Evolutionary conservation across 1,140 invertebrate species (phyloP), one percentile per base, ranked within the genome.

Genomic region (Ganaspis sp.): DNA sequence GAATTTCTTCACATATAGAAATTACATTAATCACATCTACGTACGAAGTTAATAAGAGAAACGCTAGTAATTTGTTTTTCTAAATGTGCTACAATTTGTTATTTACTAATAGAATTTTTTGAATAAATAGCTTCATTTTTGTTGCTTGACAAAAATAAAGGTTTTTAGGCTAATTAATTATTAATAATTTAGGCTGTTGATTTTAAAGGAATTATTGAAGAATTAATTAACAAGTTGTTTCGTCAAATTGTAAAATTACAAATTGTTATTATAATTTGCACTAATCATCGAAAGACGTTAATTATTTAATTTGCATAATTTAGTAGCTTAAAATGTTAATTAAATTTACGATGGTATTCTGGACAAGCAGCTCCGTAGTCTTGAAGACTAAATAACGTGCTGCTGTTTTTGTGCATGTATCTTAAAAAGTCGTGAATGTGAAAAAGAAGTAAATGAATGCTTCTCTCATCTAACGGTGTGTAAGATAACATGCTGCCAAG

Each of bases 351-450:
- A 86, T 97, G 96, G 91, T 98, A 98, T 85, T 98, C 97, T 0
- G 96, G 96, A 4, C 96, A 94, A 0, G 97, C 96, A 83, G 97
- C 95, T 0, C 94, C 94, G 86, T 98, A 99, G 87, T 98, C 96
- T 79, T 92, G 94, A 77, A 97, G 92, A 90, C 93, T 97, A 86
- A 98, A 98, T 42, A 97, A 92, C 1, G 93, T 93, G 1, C 93
- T 89, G 80, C 93, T 94, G 83, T 96, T 96, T 76, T 94, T 95
- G 11, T 95, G 93, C 85, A 96, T 89, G 88, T 95, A 96, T 93
- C 96, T 97, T 4, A 99, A 90, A 86, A 99, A 97, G 86, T 99
- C 97, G 85, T 98, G 96, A 64, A 99, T 93, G 87, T 98, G 96
- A 5, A 92, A 93, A 15, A 97, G 84, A 8, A 99, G 91, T 1